Evolutionary conservation across 2,888 invertebrate genomes (phyloP), one percentile per base, ranked within the genome.

Genomic region (Odontomyia ornata): DNA sequence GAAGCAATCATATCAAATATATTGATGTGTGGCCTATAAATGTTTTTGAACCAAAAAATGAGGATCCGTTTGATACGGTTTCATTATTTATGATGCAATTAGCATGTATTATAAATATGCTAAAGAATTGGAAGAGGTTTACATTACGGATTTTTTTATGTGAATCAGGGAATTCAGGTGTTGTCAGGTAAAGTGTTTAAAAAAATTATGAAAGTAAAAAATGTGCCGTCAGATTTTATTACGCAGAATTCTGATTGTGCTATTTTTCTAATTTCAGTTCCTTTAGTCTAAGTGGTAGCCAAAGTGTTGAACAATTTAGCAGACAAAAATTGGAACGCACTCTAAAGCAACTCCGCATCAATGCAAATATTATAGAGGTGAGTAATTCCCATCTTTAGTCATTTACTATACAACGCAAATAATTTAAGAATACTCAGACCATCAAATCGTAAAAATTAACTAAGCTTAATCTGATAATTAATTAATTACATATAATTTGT

Each of bases 11-110:
- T 75, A 89, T 92, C 28, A 91, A 91, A 80, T 96, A 93, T 87
- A 96, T 99, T 77, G 99, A 99, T 88, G 97, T 99, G 3, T 99
- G 99, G 99, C 95, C 99, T 0, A 93, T 98, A 1, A 98, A 99
- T 85, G 92, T 97, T 80, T 91, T 98, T 80, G 89, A 91, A 83
- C 95, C 93, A 79, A 91, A 88, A 78, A 91, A 91, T 85, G 93
- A 89, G 83, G 94, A 91, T 87, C 92, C 92, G 75, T 97, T 97
- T 87, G 96, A 97, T 80, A 95, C 95, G 80, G 95, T 95, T 1
- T 93, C 96, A 13, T 88, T 99, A 79, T 99, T 99, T 88, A 94
- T 98, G 90, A 92, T 99, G 86, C 99, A 99, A 83, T 88, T 99
- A 80, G 97, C 98, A 0, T 98, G 98, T 81, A 98, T 99, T 75